Conservation (phyloP, 2,113 vertebrate species). For the Myrmophylax atrothorax region DNA sequence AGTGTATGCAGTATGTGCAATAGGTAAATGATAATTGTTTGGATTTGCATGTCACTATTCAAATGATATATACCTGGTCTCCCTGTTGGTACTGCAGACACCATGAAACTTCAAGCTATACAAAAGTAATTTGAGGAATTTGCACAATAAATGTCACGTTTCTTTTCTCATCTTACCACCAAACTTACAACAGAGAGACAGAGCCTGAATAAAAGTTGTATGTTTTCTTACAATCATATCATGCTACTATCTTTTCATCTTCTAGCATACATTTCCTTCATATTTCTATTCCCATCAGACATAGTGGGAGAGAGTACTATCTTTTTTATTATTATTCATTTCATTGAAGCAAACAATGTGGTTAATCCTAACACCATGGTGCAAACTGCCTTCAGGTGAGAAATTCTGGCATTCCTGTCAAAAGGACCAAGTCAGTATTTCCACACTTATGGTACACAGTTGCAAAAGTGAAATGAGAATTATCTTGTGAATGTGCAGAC, state of each 20-base stretch:
- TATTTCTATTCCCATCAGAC: neutral
- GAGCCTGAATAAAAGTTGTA: neutral
- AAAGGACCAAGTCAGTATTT: neutral
- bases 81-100: neutral
- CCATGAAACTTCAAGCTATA: neutral
- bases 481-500: neutral
- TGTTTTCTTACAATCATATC: neutral
- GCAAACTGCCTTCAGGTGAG: neutral
- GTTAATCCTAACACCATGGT: neutral
- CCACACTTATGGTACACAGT: neutral
- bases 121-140: neutral
- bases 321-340: neutral
- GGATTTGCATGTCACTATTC: neutral
- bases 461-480: neutral
- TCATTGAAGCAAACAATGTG: neutral
- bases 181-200: neutral
- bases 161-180: neutral
- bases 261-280: neutral
- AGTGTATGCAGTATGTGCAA: neutral
- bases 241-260: neutral
- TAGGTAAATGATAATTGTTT: neutral
- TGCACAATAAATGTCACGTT: neutral
- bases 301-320: neutral
- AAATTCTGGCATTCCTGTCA: neutral
- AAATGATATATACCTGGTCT: neutral